phyloP scores from a whole-genome alignment of 1,140 invertebrate genomes.

The Melanaphis sacchari region DNA sequence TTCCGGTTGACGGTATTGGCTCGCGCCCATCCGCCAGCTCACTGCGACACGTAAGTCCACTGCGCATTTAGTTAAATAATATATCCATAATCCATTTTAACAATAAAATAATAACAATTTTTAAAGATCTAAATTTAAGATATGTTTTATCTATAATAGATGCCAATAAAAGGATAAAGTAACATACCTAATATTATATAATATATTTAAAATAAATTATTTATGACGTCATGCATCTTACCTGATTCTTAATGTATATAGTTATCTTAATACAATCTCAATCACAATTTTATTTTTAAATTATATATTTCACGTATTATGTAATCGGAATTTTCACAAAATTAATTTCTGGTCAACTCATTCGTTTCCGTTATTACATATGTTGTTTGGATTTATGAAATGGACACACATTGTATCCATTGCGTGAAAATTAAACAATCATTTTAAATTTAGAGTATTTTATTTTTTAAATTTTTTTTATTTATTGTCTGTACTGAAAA shows the following conservation, averaged over 20 bases:
- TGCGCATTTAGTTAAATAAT: background rate
- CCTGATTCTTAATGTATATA: no score
- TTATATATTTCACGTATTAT: background rate
- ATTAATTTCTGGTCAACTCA: background rate
- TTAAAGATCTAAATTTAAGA: background rate
- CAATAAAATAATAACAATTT: background rate
- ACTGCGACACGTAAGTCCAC: constrained; percentile 12
- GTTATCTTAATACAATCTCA: no score
- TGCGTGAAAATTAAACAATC: background rate
- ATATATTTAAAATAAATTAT: no score
- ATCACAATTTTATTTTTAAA: background rate
- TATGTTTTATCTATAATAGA: background rate
- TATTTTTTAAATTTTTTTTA: no score
- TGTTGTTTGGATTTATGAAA: background rate
- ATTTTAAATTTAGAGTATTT: background rate
- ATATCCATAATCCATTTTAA: background rate
- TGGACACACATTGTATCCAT: background rate
- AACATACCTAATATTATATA: background rate
- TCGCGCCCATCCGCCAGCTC: constrained; percentile 18
- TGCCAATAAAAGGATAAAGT: background rate
- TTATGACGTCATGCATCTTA: background rate
- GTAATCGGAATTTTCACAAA: background rate
- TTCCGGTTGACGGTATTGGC: constrained; percentile 13
- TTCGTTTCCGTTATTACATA: no score
- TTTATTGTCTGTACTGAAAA: background rate